A percentile compares a stretch with the other conserved stretches of the same genome.
Evolutionary conservation across 2,888 invertebrate genomes (phyloP).

Genomic region (Ethmia dodecea): DNA sequence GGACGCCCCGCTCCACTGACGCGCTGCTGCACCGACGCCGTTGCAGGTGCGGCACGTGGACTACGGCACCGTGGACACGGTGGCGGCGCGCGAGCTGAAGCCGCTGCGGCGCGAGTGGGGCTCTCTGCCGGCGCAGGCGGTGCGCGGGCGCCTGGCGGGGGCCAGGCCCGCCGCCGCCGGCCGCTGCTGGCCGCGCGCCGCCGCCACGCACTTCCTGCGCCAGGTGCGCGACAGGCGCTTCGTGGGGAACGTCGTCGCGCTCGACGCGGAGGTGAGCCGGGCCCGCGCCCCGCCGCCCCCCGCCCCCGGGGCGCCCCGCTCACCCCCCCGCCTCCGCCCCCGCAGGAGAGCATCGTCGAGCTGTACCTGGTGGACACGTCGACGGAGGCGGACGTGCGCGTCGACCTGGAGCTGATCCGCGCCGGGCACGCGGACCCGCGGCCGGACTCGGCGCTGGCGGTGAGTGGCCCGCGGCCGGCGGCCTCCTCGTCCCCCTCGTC

Average conservation of each 20-base stretch:
- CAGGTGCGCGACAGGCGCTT: slow-evolving; percentile 46
- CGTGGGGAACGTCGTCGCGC: slow-evolving; percentile 47
- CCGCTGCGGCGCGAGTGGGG: slow-evolving; percentile 56
- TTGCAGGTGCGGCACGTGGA: slow-evolving; percentile 76
- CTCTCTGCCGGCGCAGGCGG: slow-evolving; percentile 66
- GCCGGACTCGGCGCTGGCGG: slow-evolving; percentile 36
- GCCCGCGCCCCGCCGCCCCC: no score
- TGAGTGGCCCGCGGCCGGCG: slow-evolving; percentile 32
- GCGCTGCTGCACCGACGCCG: no score
- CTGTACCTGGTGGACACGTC: slow-evolving; percentile 73
- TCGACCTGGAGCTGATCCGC: slow-evolving; percentile 64
- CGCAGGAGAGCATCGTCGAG: slow-evolving; percentile 42
- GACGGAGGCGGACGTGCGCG: slow-evolving; percentile 58
- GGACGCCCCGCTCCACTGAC: no score
- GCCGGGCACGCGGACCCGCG: slow-evolving; percentile 65
- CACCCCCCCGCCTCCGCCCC: no score
- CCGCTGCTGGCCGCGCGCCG: slow-evolving; percentile 63
- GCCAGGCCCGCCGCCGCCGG: slow-evolving; percentile 52
- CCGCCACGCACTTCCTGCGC: slow-evolving; percentile 50
- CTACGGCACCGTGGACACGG: slow-evolving; percentile 73
- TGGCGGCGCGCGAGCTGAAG: slow-evolving; percentile 31
- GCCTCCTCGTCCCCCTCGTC: slow-evolving; percentile 18
- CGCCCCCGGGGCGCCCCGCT: no score
- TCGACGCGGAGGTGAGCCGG: slow-evolving; percentile 27
- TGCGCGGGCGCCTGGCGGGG: slow-evolving; percentile 67